Conservation (phyloP, 2,888 invertebrate genomes). For the Panzeria rudis region DNA sequence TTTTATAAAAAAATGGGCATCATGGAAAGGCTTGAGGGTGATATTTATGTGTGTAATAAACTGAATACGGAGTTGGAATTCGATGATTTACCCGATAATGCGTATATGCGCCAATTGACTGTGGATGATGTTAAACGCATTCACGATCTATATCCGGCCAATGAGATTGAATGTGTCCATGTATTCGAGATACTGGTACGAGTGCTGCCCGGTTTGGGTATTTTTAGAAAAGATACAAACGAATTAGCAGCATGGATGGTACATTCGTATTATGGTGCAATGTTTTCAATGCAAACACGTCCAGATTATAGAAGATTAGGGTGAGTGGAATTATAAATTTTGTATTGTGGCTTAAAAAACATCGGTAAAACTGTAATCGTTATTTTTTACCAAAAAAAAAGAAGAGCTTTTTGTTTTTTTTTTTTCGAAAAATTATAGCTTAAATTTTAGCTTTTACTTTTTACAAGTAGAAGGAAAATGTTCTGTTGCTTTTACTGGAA, state of each 20-base stretch:
- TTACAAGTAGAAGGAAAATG: no score
- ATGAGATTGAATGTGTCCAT: slow-evolving; percentile 93
- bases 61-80: slow-evolving; percentile 86
- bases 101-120: slow-evolving; percentile 90
- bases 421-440: background rate
- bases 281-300: slow-evolving; percentile 96
- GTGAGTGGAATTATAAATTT: slow-evolving; percentile 73
- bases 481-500: no score
- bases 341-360: no score
- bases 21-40: slow-evolving; percentile 91
- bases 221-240: slow-evolving; percentile 88
- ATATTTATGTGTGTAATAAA: slow-evolving; percentile 90
- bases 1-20: slow-evolving; percentile 87
- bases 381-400: no score
- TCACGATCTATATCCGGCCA: slow-evolving; percentile 94
- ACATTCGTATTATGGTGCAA: slow-evolving; percentile 94
- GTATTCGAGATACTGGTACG: slow-evolving; percentile 91
- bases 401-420: background rate
- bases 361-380: no score
- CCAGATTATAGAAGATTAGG: slow-evolving; percentile 90
- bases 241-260: slow-evolving; percentile 95
- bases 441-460: no score
- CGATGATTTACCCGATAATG: slow-evolving; percentile 88
- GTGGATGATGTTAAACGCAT: slow-evolving; percentile 92
- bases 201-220: slow-evolving; percentile 91